Percentiles rank a stretch among this genome's conserved stretches.
Evolutionary conservation across 2,113 vertebrate genomes (phyloP).

Genomic region (Oostethus manadensis): DNA sequence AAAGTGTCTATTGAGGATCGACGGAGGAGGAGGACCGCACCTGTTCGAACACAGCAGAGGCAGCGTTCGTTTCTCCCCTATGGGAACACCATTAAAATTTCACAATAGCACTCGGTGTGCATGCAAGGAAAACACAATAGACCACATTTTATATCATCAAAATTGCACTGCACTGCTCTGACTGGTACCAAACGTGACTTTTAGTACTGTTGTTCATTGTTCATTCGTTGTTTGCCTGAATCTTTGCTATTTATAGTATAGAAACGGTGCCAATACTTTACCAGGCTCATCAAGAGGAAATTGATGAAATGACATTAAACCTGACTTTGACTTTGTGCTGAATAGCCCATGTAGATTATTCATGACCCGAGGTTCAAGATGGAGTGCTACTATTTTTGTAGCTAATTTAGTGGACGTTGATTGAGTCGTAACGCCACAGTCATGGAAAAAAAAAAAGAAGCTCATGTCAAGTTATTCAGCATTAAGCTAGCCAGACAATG

Average conservation of each 20-base stretch:
- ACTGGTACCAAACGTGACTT: no score
- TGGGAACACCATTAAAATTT: background rate
- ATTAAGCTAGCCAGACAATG: constrained; percentile 11
- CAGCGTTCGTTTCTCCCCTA: background rate
- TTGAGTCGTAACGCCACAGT: constrained; percentile 30
- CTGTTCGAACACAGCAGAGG: constrained; percentile 3
- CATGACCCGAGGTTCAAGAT: constrained; percentile 24
- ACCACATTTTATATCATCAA: constrained; percentile 1
- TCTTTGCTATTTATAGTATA: background rate
- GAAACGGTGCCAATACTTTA: background rate
- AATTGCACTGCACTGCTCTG: background rate
- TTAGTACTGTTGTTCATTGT: background rate
- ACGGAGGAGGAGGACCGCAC: constrained; percentile 8
- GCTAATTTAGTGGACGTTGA: constrained; percentile 38
- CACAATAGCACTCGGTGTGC: background rate
- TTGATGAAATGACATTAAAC: constrained; percentile 28
- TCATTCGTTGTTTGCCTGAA: constrained; percentile 10
- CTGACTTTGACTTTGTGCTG: constrained; percentile 32
- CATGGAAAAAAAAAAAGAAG: constrained; percentile 13
- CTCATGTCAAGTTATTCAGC: constrained; percentile 20
- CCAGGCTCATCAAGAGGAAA: constrained; percentile 15
- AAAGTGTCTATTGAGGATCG: constrained; percentile 6
- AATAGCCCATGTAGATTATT: constrained; percentile 27
- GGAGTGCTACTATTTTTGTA: constrained; percentile 45
- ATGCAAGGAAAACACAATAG: constrained; percentile 1